Conservation (phyloP, 1,140 invertebrate genomes). For the Trachelipus rathkii region DNA sequence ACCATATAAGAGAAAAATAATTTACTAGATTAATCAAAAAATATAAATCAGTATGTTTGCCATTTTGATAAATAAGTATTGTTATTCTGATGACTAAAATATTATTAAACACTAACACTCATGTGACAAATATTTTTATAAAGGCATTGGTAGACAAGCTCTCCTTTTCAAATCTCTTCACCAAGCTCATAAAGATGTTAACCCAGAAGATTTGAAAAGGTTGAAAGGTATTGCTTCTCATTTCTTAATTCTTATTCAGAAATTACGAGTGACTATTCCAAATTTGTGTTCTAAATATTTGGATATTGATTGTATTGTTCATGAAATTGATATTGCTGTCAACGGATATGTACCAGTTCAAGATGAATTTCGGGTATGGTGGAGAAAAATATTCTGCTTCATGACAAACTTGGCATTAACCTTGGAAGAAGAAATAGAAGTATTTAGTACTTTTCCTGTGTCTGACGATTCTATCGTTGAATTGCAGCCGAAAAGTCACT, state of each 20-base stretch:
- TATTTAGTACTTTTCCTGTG: background rate
- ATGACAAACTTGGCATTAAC: background rate
- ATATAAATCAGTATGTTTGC: too few species aligned
- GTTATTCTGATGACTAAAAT: too few species aligned
- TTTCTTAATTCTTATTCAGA: slow-evolving; percentile 52
- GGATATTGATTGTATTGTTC: background rate
- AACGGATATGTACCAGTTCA: background rate
- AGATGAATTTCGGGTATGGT: background rate
- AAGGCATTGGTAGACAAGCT: slow-evolving; percentile 64
- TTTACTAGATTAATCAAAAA: too few species aligned
- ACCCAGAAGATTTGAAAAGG: slow-evolving; percentile 71
- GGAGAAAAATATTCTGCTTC: background rate
- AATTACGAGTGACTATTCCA: slow-evolving; percentile 19
- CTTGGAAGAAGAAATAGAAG: background rate
- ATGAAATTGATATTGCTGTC: background rate
- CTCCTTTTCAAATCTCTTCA: slow-evolving; percentile 61
- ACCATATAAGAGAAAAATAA: too few species aligned
- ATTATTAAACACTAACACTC: too few species aligned
- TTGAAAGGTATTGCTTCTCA: slow-evolving; percentile 74
- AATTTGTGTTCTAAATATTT: background rate
- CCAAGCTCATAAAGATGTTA: slow-evolving; percentile 69
- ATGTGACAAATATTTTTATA: slow-evolving; percentile 71
- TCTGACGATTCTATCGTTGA: background rate
- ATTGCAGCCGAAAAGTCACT: background rate
- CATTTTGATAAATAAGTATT: too few species aligned